Evolutionary conservation across 2,888 invertebrate genomes (phyloP).

Genomic region (Glomeris marginata): DNA sequence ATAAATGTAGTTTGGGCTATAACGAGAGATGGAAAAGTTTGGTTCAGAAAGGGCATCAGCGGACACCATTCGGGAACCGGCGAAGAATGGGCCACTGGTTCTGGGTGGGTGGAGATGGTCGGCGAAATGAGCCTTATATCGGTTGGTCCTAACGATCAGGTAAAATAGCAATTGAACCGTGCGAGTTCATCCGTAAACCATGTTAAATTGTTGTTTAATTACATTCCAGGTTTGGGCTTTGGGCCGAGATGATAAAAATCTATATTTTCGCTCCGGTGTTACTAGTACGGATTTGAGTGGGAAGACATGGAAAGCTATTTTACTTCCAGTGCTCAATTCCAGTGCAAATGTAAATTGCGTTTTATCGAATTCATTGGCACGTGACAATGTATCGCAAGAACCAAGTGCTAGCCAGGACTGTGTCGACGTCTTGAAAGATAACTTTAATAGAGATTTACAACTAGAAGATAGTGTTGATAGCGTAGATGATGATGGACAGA

Average conservation of each 20-base stretch:
- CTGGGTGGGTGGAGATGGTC: slow-evolving; percentile 79
- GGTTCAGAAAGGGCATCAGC: slow-evolving; percentile 59
- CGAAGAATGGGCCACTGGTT: slow-evolving; percentile 61
- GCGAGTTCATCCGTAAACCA: not conserved
- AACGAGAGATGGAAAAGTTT: slow-evolving; percentile 57
- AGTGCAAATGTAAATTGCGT: not conserved
- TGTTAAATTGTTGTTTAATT: slow-evolving; percentile 5
- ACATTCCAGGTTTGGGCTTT: slow-evolving; percentile 25
- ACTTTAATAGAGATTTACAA: too few relatives aligned
- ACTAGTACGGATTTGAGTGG: slow-evolving; percentile 44
- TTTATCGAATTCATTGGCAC: not conserved
- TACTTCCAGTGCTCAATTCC: slow-evolving; percentile 2
- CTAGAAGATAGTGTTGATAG: too few relatives aligned
- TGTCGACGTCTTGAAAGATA: too few relatives aligned
- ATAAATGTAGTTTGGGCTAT: slow-evolving; percentile 63
- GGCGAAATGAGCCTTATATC: slow-evolving; percentile 67
- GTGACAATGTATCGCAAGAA: too few relatives aligned
- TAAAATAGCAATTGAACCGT: slow-evolving; percentile 20
- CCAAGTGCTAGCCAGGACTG: too few relatives aligned
- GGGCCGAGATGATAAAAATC: slow-evolving; percentile 20
- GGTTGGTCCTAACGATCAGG: slow-evolving; percentile 76
- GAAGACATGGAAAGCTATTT: slow-evolving; percentile 52
- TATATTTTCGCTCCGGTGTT: slow-evolving; percentile 24
- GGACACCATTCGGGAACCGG: slow-evolving; percentile 42
- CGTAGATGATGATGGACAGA: too few relatives aligned